Evolutionary conservation across 1,140 invertebrate species (phyloP).

Genomic region (Parapsyche elsis): DNA sequence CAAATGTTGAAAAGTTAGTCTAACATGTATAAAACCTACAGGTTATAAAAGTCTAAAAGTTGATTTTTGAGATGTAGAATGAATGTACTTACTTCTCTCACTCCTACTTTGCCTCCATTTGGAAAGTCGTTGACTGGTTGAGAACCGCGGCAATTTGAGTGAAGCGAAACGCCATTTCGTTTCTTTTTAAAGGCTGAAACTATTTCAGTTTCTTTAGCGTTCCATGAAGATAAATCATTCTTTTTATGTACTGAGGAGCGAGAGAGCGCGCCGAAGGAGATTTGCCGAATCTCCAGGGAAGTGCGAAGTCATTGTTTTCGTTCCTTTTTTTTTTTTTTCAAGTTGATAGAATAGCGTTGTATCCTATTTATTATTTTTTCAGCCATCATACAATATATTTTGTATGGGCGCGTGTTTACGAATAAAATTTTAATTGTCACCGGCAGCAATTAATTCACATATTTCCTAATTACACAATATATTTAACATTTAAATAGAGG

Average conservation of each 20-base stretch:
- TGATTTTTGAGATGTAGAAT: not conserved
- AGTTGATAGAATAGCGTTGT: constrained; percentile 12
- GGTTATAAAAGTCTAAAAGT: not conserved
- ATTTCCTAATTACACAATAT: no score
- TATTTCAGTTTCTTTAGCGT: constrained; percentile 11
- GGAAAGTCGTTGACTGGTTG: not conserved
- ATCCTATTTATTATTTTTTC: not conserved
- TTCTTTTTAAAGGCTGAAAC: not conserved
- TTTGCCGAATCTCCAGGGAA: constrained; percentile 19
- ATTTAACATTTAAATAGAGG: no score
- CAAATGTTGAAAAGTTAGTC: no score
- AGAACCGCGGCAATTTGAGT: not conserved
- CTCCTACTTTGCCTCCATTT: no score
- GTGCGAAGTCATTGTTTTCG: constrained; percentile 24
- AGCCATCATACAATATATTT: no score
- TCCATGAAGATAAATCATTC: constrained; percentile 7
- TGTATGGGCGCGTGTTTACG: not conserved
- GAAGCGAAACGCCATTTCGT: constrained; percentile 8
- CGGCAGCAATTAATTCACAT: no score
- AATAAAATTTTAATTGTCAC: not conserved
- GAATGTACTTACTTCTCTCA: not conserved
- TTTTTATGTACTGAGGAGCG: constrained; percentile 9
- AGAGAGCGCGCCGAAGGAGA: constrained; percentile 5
- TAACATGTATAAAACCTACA: no score
- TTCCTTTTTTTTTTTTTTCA: not conserved